Percentiles rank a stretch among this genome's conserved stretches.
Evolutionary conservation across 2,797 vertebrate species (phyloP).

Genomic region (Orestias chungarensis): DNA sequence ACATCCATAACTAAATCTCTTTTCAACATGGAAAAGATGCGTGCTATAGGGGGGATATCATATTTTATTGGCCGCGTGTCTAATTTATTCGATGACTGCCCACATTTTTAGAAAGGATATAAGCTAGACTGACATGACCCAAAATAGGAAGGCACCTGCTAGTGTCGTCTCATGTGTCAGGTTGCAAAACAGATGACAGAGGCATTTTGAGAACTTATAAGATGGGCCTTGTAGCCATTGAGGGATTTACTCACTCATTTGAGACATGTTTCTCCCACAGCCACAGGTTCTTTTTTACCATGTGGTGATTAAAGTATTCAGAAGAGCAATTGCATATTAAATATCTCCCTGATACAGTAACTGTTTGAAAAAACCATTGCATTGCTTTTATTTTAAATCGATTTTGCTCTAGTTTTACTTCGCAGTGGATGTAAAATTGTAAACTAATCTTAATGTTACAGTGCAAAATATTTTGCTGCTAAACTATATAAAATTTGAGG

Average conservation of each 20-base stretch:
- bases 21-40: slow-evolving; percentile 18
- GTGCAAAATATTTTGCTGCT: background rate
- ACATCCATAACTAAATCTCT: slow-evolving; percentile 8
- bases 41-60: slow-evolving; percentile 44
- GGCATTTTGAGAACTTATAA: slow-evolving; percentile 20
- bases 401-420: background rate
- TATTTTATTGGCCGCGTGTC: slow-evolving; percentile 22
- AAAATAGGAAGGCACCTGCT: slow-evolving; percentile 52
- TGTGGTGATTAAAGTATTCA: background rate
- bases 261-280: slow-evolving; percentile 2
- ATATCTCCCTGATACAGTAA: slow-evolving; percentile 29
- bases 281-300: slow-evolving; percentile 13
- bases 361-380: slow-evolving; percentile 32
- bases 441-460: background rate
- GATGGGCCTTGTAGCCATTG: background rate
- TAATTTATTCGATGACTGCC: slow-evolving; percentile 47
- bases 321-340: slow-evolving; percentile 10
- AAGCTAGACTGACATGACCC: slow-evolving; percentile 19
- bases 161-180: slow-evolving; percentile 28
- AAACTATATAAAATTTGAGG: background rate
- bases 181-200: slow-evolving; percentile 24
- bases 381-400: background rate
- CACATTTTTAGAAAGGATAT: slow-evolving; percentile 31
- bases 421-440: background rate
- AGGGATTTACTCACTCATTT: slow-evolving; percentile 10